Percentiles rank a stretch among this genome's conserved stretches.
Evolutionary conservation across 2,113 vertebrate species (phyloP).

Genomic region (Monopterus albus): DNA sequence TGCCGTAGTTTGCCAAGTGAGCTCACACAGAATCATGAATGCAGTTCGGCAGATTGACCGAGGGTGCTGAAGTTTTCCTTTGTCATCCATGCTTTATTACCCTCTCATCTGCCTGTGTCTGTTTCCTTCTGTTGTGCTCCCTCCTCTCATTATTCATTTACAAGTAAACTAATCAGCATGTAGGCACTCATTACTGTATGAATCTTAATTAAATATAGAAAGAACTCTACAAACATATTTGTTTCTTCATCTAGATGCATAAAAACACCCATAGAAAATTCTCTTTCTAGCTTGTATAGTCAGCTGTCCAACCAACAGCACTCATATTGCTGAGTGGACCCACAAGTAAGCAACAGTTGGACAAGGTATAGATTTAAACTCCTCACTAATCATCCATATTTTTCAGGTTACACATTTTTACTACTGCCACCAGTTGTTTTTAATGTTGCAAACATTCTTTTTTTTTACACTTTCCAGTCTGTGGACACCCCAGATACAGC

Average conservation of each 20-base stretch:
- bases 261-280: neutral
- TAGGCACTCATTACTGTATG: constrained; percentile 2
- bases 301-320: neutral
- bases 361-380: neutral
- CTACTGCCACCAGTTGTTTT: too few species aligned
- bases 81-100: constrained; percentile 3
- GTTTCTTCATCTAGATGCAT: constrained; percentile 2
- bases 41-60: constrained; percentile 2
- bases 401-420: too few species aligned
- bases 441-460: too few species aligned
- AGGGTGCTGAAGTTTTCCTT: constrained; percentile 8
- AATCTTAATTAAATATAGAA: constrained; percentile 22
- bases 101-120: constrained; percentile 3
- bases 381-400: neutral
- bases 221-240: constrained; percentile 7
- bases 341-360: neutral
- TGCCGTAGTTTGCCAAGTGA: constrained; percentile 39
- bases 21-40: constrained; percentile 12
- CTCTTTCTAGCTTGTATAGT: neutral
- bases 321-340: neutral
- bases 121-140: constrained; percentile 8
- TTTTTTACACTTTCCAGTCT: neutral
- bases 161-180: constrained; percentile 16
- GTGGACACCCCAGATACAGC: neutral
- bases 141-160: constrained; percentile 23